Base-by-base conservation (phyloP, 2,113 vertebrate genomes). In the Chaenocephalus aceratus region DNA sequence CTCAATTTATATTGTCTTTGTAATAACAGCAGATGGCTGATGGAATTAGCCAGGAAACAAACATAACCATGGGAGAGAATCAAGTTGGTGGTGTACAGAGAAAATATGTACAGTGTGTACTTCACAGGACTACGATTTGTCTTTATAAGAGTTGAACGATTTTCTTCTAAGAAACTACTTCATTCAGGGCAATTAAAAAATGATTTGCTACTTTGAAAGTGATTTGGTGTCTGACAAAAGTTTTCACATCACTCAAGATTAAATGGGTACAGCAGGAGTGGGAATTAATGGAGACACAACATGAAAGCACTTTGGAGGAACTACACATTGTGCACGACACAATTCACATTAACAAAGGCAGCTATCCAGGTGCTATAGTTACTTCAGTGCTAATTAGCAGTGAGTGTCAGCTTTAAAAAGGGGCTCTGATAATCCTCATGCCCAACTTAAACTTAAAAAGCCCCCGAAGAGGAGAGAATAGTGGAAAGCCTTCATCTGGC, bases 311-410 rank as follows among this genome's bases (percentile, higher is more conserved):
- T 87, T 72, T 90, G 64, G 86, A 77, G 34, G 53, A 61, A 73
- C 53, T 77, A 34, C 59, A 61, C 34, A 41, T 18, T 41, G 36
- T 10, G 41, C 59, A 18, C 34, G 5, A 18, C 34, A 61, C 59
- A 69, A 68, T 84, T 62, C 41, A 36, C 36, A 68, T 80, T 54
- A 75, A 62, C 70, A 80, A 51, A 71, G 57, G 51, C 48, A 30
- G 30, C 57, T 61, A 36, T 78, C 65, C 66, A 83, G 81, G 81
- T 84, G 79, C 49, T 63, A 67, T 61, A 85, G 66, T 71, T 69
- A 75, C 52, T 56, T 46, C 30, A 63, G 82, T 82, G 54, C 77
- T 84, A 90, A 89, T 91, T 77, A 82, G 60, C 75, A 61, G 64
- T 54, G 52, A 53, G 66, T 51, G 49, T 70, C 57, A 62, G 56